A percentile compares a stretch with the other conserved stretches of the same genome.
Evolutionary conservation across 2,888 invertebrate genomes (phyloP).

Genomic region (Lingula anatina): DNA sequence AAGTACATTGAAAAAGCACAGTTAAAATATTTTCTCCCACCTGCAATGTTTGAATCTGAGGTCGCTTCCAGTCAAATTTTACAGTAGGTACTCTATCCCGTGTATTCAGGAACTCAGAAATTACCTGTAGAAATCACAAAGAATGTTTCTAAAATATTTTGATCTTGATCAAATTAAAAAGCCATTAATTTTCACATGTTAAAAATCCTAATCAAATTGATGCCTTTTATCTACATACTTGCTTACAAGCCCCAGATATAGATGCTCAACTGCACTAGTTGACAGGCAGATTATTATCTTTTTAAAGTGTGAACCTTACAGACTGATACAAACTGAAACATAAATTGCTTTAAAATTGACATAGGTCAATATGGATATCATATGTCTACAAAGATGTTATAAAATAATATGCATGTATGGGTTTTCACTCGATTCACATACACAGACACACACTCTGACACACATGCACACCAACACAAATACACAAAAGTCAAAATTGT

Average conservation of each 20-base stretch:
- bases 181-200: no score
- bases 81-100: constrained; percentile 27
- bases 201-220: no score
- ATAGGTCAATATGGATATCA: no score
- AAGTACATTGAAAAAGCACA: not conserved
- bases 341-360: no score
- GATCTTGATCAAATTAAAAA: not conserved
- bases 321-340: constrained; percentile 19
- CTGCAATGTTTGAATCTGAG: constrained; percentile 20
- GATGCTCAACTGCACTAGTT: constrained; percentile 16
- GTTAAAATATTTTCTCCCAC: constrained; percentile 14
- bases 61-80: constrained; percentile 26
- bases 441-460: no score
- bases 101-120: constrained; percentile 28
- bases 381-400: no score
- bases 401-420: no score
- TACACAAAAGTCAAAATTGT: no score
- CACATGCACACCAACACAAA: no score
- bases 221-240: no score
- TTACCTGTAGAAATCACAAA: constrained; percentile 21
- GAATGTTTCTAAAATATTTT: not conserved
- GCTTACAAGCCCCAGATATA: no score
- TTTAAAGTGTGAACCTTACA: constrained; percentile 22
- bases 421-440: no score
- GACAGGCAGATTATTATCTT: constrained; percentile 31